Percentiles rank a stretch among this genome's conserved stretches.
Conservation (phyloP, 2,888 invertebrate genomes). For the Pterobdella sp. region DNA sequence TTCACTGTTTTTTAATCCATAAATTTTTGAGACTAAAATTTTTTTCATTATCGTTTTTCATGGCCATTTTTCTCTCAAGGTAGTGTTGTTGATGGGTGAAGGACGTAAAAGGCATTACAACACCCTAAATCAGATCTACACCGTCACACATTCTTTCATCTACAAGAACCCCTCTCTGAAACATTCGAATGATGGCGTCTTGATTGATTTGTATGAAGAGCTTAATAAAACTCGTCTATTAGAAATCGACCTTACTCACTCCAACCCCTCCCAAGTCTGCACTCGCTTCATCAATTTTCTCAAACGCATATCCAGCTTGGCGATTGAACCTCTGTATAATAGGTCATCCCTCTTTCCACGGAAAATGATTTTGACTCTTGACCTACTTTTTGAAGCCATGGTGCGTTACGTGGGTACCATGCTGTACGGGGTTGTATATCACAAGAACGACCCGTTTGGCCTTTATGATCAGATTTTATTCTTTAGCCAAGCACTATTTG, state of each 20-base stretch:
- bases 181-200: too few relatives aligned
- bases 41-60: too few relatives aligned
- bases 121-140: too few relatives aligned
- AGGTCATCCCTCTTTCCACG: neutral
- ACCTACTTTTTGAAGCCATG: slow-evolving; percentile 15
- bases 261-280: neutral
- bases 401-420: neutral
- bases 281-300: slow-evolving; percentile 18
- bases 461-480: slow-evolving; percentile 10
- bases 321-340: neutral
- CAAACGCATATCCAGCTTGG: neutral
- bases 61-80: too few relatives aligned
- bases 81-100: too few relatives aligned
- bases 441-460: slow-evolving; percentile 13
- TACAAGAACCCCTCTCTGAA: too few relatives aligned
- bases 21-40: too few relatives aligned
- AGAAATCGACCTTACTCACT: neutral
- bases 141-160: too few relatives aligned
- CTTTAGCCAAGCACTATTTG: neutral
- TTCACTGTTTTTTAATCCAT: too few relatives aligned
- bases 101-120: too few relatives aligned
- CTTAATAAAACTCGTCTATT: neutral
- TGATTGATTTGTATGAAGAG: slow-evolving; percentile 8
- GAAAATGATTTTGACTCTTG: neutral
- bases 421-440: slow-evolving; percentile 20